These are phyloP conservation scores for Thalassophryne amazonica DNA, from an alignment of 2,797 vertebrate genomes.

Conservation along the genomic window DNA sequence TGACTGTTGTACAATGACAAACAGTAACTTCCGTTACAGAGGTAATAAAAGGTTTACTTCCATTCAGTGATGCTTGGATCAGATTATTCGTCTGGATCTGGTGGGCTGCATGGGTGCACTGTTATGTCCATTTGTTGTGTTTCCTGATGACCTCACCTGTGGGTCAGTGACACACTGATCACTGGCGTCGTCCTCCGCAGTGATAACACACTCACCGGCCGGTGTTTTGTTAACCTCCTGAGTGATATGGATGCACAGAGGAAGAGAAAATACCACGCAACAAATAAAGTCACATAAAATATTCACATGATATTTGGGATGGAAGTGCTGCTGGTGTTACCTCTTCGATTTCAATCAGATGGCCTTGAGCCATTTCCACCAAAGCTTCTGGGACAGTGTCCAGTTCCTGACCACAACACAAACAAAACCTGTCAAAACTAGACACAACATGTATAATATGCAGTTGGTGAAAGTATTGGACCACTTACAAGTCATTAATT, in stretches of 20 bases:
- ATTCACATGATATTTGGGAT: background rate
- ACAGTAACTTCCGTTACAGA: no score
- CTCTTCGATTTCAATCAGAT: conserved; percentile 18
- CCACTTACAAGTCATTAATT: no score
- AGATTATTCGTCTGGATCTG: no score
- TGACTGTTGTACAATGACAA: no score
- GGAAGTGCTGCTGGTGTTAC: conserved; percentile 12
- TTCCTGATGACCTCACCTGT: conserved; percentile 60
- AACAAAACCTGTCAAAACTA: background rate
- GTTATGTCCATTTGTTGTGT: no score
- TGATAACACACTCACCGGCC: conserved; percentile 56
- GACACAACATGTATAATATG: background rate
- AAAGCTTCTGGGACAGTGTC: conserved; percentile 17
- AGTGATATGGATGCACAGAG: background rate
- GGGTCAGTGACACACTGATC: conserved; percentile 23
- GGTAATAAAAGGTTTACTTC: no score
- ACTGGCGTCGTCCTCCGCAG: conserved; percentile 40
- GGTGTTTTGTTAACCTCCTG: conserved; percentile 27
- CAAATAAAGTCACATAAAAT: no score
- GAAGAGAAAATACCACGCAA: no score
- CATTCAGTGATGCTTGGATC: no score
- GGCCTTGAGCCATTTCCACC: conserved; percentile 13
- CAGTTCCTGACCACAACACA: conserved; percentile 26
- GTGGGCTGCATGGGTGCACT: no score
- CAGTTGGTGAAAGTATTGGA: background rate